Percentiles rank a stretch among this genome's conserved stretches.
Evolutionary conservation across 1,140 invertebrate species (phyloP).

Genomic region (Portunus trituberculatus): DNA sequence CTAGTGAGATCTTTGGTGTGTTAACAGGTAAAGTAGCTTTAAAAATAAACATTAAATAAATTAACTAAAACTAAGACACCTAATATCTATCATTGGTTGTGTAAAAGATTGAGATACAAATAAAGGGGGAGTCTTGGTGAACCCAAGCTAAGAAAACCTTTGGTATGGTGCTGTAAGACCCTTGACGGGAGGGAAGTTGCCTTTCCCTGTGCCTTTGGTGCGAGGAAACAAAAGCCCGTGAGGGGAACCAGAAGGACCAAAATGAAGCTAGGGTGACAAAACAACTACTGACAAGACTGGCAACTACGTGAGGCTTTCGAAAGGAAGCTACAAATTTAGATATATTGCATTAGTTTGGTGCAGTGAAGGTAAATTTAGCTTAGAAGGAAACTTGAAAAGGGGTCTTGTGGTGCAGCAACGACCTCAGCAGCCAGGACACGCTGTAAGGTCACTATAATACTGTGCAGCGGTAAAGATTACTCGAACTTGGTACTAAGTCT

Average conservation of each 20-base stretch:
- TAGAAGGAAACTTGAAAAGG: not conserved
- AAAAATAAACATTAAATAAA: not conserved
- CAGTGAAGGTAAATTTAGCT: not conserved
- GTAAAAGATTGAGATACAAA: not conserved
- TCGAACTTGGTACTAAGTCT: constrained; percentile 24
- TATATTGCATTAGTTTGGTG: not conserved
- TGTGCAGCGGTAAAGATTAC: not conserved
- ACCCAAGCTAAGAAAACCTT: constrained; percentile 47
- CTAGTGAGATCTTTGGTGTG: constrained; percentile 65
- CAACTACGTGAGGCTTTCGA: not conserved
- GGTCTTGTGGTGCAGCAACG: not conserved
- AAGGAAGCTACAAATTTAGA: not conserved
- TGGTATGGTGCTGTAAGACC: constrained; percentile 56
- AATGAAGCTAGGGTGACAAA: not conserved
- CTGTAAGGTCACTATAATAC: not conserved
- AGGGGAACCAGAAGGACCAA: not conserved
- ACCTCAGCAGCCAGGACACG: not conserved
- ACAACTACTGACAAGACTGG: not conserved
- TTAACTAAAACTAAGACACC: not conserved
- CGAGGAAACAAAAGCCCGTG: not conserved
- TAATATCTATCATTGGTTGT: not conserved
- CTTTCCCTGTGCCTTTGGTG: constrained; percentile 26
- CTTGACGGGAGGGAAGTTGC: not conserved
- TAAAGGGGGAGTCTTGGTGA: constrained; percentile 40
- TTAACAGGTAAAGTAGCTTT: not conserved